Conservation (phyloP, 2,888 invertebrate species). For the Dasysyrphus albostriatus region DNA sequence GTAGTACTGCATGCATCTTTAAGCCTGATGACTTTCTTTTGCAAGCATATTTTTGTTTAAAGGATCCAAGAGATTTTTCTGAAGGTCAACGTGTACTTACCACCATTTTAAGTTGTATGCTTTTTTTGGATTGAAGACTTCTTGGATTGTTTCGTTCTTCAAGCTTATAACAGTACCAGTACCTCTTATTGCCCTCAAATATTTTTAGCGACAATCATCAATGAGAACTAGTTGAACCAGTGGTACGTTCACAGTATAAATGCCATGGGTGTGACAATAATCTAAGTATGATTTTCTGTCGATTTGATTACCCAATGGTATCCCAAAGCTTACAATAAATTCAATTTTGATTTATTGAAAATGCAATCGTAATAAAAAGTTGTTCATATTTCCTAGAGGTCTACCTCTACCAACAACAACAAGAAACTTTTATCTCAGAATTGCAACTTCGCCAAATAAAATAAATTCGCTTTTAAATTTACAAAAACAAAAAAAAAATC, state of each 20-base stretch:
- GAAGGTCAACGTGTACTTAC: too few relatives aligned
- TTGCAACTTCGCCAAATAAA: slow-evolving; percentile 28
- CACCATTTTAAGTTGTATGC: too few relatives aligned
- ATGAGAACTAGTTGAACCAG: slow-evolving; percentile 37
- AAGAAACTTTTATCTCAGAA: slow-evolving; percentile 31
- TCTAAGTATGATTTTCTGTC: slow-evolving; percentile 27
- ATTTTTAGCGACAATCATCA: slow-evolving; percentile 4
- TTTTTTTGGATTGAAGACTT: too few relatives aligned
- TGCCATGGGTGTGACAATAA: slow-evolving; percentile 64
- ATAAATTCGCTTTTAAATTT: slow-evolving; percentile 26
- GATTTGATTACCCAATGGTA: slow-evolving; percentile 26
- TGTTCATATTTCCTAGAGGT: slow-evolving; percentile 47
- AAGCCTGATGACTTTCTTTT: too few relatives aligned
- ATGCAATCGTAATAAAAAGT: slow-evolving; percentile 56
- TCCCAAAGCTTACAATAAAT: slow-evolving; percentile 48
- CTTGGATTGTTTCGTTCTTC: background rate
- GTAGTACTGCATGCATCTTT: too few relatives aligned
- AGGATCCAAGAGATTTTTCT: too few relatives aligned
- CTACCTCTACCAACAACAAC: background rate
- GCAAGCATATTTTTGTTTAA: too few relatives aligned
- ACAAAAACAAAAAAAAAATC: slow-evolving; percentile 20
- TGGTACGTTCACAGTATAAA: background rate
- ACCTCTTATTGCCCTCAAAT: background rate
- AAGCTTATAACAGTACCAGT: background rate
- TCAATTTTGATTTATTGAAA: slow-evolving; percentile 70